Evolutionary conservation across 2,797 vertebrate species (phyloP), one percentile per base, ranked within the genome.

Genomic region (Sebastes trivittatus): DNA sequence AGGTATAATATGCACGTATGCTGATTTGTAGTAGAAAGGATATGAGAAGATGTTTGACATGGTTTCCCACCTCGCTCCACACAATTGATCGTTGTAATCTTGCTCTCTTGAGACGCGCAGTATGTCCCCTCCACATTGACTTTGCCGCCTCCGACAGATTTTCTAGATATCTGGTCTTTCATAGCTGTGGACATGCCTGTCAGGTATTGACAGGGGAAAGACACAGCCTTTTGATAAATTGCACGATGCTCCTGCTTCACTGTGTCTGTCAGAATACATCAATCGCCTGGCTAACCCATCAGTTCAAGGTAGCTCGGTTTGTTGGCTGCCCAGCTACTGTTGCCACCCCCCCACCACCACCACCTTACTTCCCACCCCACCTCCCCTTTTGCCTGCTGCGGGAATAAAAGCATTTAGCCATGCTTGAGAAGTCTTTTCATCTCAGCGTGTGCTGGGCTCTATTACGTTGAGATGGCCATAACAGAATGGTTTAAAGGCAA

Each of bases 391-490:
- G 63, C 75, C 77, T 76, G 77, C 82, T 0, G 55, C 73, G 65
- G 88, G 80, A 91, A 90, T 86, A 86, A 82, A 92, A 84, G 82
- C 82, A 72, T 91, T 95, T 93, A 93, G 89, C 90, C 90, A 94
- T 87, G 92, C 94, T 91, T 90, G 89, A 94, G 91, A 94, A 92
- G 92, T 89, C 84, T 92, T 93, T 93, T 94, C 90, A 94, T 95
- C 86, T 92, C 83, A 60, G 81, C 62, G 73, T 82, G 78, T 80
- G 88, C 81, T 83, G 75, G 88, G 89, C 91, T 94, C 87, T 91
- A 92, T 94, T 91, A 89, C 83, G 91, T 56, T 81, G 74, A 88
- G 80, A 90, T 73, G 80, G 78, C 88, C 90, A 89, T 87, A 92
- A 93, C 91, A 87, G 83, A 89, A 88, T 81, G 87, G 85, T 91